Evolutionary conservation across 2,797 vertebrate genomes (phyloP).

Genomic region (Chromis chromis): DNA sequence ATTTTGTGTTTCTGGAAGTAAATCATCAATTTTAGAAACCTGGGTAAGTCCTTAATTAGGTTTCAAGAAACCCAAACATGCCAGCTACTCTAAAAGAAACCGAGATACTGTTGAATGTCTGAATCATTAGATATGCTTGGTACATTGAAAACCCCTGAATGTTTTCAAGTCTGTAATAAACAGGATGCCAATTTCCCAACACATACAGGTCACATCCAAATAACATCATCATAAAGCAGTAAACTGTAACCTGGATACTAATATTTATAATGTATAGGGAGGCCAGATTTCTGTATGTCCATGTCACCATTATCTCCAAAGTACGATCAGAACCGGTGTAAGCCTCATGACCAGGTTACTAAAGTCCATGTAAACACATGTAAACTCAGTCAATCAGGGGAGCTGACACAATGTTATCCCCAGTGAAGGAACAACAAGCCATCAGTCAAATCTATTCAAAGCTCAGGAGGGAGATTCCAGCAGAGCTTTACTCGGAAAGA

Average conservation of each 20-base stretch:
- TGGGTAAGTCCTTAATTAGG: background rate
- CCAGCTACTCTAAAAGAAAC: background rate
- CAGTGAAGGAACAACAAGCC: conserved; percentile 37
- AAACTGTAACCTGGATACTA: background rate
- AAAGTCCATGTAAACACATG: background rate
- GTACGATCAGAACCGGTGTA: background rate
- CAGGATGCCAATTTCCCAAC: background rate
- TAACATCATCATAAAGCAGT: background rate
- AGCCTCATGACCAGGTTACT: background rate
- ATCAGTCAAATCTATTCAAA: conserved; percentile 68
- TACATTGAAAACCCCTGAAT: background rate
- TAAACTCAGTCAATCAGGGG: background rate
- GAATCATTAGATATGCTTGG: background rate
- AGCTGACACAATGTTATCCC: conserved; percentile 37
- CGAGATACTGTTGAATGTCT: background rate
- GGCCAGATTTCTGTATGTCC: background rate
- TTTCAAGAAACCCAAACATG: background rate
- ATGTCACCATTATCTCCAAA: background rate
- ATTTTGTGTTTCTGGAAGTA: too few species aligned
- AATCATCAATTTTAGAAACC: too few species aligned
- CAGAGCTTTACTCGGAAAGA: conserved; percentile 41
- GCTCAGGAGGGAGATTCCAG: conserved; percentile 45
- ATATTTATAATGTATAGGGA: background rate
- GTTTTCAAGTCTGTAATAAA: background rate
- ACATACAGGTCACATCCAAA: background rate